Evolutionary conservation across 2,113 vertebrate species (phyloP).

Genomic region (Chrysemys picta): DNA sequence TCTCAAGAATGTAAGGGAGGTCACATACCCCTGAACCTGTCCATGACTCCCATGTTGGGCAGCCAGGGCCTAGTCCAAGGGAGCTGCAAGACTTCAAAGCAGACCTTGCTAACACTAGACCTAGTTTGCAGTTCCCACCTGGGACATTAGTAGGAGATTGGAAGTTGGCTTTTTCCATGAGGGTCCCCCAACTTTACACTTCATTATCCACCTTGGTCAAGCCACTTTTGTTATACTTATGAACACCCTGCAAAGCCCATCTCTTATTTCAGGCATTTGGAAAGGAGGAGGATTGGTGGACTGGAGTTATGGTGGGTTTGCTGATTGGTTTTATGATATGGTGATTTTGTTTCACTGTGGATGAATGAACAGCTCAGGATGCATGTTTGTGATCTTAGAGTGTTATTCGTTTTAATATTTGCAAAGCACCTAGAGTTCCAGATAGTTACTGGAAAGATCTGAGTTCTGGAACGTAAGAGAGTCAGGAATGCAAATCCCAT

Average conservation of each 20-base stretch:
- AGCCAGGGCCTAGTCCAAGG: background rate
- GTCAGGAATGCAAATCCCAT: background rate
- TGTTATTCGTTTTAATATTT: background rate
- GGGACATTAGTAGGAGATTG: background rate
- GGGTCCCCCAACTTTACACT: background rate
- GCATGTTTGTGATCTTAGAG: background rate
- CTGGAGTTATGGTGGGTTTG: slow-evolving; percentile 40
- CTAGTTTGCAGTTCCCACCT: background rate
- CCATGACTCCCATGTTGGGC: background rate
- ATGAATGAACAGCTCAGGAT: background rate
- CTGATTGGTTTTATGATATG: background rate
- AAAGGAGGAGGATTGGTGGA: slow-evolving; percentile 19
- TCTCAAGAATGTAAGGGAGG: background rate
- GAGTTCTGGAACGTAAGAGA: background rate
- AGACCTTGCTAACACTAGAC: background rate
- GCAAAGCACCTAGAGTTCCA: background rate
- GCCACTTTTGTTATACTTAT: background rate
- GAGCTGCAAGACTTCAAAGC: background rate
- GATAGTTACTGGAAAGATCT: background rate
- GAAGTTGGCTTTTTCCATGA: background rate
- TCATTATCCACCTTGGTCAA: slow-evolving; percentile 36
- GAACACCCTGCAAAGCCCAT: background rate
- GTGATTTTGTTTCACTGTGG: background rate
- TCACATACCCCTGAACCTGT: background rate
- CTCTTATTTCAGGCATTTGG: background rate